Evolutionary conservation across 2,797 vertebrate genomes (phyloP), one percentile per base, ranked within the genome.

Genomic region (Gallinago stenura): DNA sequence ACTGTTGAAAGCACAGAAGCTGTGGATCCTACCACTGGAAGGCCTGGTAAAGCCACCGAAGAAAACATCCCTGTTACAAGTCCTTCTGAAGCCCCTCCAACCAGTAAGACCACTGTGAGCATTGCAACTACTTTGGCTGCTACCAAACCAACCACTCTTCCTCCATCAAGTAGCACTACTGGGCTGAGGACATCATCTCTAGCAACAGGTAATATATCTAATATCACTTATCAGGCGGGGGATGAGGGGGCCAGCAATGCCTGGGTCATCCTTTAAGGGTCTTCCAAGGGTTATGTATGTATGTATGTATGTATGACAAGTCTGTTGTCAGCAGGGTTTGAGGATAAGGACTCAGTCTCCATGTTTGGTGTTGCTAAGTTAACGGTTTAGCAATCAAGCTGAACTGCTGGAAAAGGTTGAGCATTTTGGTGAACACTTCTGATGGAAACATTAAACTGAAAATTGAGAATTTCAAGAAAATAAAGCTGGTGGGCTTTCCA

Each of bases 181-280:
- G 58, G 95, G 53, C 70, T 78, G 51, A 77, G 94, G 20, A 93
- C 18, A 0, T 79, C 92, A 0, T 97, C 98, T 68, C 89, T 86
- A 15, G 83, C 92, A 33, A 77, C 98, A 97, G 98, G 99, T 99
- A 96, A 97, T 0, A 3, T 37, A 14, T 60, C 8, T 70, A 35
- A 17, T 6, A 66, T 33, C 6, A 7, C 25, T 65, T 12, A 21
- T 41, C 71, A 46, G 50, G 28, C 39, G 24, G 45, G 76, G 22
- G 53, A 9, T 0, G 3, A 57, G 20, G 6, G 22, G 31, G 12
- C 5, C 33, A 30, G 68, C 54, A 87, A 5, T 1, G 2, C 33
- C 30, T 70, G 46, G 25, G 13, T 82, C 28, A 13, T 30, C 6
- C 14, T 45, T 48, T 4, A 65, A 10, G 43, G 26, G 4, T 66